A percentile compares a stretch with the other conserved stretches of the same genome.
These are phyloP conservation scores for Zootoca vivipara DNA, from an alignment of 2,113 vertebrate genomes.

Conservation along the genomic window DNA sequence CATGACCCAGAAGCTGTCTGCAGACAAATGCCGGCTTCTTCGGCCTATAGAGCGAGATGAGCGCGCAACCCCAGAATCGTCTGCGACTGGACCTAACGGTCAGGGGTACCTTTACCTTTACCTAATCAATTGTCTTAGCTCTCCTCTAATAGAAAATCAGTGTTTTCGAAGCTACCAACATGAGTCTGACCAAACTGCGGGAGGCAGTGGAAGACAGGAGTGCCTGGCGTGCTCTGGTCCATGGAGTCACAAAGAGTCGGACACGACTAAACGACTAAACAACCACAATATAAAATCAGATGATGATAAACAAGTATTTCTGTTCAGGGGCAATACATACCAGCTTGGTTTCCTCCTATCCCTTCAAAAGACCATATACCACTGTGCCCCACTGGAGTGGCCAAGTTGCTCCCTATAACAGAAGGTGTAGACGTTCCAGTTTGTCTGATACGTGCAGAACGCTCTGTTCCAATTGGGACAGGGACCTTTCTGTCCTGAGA, in stretches of 20 bases:
- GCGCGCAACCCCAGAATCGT: too few species aligned
- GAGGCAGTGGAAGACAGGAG: too few species aligned
- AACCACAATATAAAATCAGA: fast-evolving
- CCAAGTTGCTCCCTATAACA: slow-evolving; percentile 92
- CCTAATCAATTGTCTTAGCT: background rate
- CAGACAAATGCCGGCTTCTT: too few species aligned
- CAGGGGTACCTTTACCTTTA: too few species aligned
- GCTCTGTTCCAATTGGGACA: slow-evolving; percentile 95
- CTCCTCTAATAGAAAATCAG: background rate
- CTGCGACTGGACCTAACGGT: too few species aligned
- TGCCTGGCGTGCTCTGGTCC: too few species aligned
- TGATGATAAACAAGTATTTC: fast-evolving
- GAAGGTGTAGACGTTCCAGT: slow-evolving; percentile 94
- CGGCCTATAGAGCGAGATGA: too few species aligned
- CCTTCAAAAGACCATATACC: slow-evolving; percentile 99
- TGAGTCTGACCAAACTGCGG: too few species aligned
- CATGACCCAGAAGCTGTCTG: too few species aligned
- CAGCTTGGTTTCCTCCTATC: slow-evolving; percentile 94
- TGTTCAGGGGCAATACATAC: background rate
- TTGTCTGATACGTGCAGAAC: slow-evolving; percentile 96
- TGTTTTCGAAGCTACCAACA: too few species aligned
- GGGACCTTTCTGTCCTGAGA: slow-evolving; percentile 98
- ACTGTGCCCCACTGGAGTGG: slow-evolving; percentile 95
- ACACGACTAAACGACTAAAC: too few species aligned
- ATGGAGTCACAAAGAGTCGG: too few species aligned